Evolutionary conservation across 2,113 vertebrate genomes (phyloP).

Genomic region (Gymnocephalus cernua): DNA sequence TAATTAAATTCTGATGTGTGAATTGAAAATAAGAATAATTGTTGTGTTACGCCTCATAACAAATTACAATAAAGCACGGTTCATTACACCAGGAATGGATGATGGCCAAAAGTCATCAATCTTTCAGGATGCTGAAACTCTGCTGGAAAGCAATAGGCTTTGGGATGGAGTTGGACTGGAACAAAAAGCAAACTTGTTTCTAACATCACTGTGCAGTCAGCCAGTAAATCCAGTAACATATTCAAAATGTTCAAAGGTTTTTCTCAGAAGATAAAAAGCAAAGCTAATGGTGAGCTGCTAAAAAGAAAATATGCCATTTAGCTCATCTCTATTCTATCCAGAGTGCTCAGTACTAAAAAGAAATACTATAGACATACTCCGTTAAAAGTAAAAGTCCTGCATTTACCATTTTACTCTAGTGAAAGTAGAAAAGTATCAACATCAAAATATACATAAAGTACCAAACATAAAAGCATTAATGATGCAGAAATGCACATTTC

Average conservation of each 20-base stretch:
- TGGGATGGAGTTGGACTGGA: constrained; percentile 34
- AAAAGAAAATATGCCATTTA: constrained; percentile 6
- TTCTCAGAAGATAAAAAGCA: constrained; percentile 33
- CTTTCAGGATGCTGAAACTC: constrained; percentile 59
- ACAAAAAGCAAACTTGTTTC: constrained; percentile 52
- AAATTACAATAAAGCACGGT: constrained; percentile 74
- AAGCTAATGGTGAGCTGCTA: constrained; percentile 21
- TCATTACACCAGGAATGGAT: constrained; percentile 69
- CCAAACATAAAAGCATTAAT: not conserved
- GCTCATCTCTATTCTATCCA: not conserved
- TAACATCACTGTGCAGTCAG: constrained; percentile 24
- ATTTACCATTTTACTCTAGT: not conserved
- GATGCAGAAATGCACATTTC: not conserved
- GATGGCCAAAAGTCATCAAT: constrained; percentile 71
- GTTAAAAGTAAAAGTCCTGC: not conserved
- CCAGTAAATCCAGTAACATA: constrained; percentile 31
- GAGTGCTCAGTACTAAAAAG: not conserved
- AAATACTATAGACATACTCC: too few relatives aligned
- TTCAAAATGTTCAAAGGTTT: constrained; percentile 20
- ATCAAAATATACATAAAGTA: not conserved
- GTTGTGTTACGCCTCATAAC: constrained; percentile 43
- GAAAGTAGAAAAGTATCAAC: not conserved
- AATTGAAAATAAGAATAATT: constrained; percentile 63
- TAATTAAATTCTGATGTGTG: constrained; percentile 70
- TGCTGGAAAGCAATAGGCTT: constrained; percentile 50